These are phyloP conservation scores for Drosophila meridiana DNA, from an alignment of 2,888 invertebrate genomes.

Conservation along the genomic window DNA sequence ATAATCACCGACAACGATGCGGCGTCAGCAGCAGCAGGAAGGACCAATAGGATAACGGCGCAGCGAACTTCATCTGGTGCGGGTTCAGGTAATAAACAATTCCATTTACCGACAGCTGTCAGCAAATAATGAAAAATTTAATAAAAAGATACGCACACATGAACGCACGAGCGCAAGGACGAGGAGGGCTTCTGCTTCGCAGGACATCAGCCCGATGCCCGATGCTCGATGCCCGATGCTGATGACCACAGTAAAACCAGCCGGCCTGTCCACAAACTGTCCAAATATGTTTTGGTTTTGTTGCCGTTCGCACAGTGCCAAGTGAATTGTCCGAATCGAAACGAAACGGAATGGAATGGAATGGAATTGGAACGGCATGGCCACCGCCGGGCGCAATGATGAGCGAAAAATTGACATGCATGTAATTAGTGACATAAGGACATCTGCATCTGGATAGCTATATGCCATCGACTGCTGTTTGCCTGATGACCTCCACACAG, in stretches of 20 bases:
- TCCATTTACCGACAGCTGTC: conserved; percentile 82
- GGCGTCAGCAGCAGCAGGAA: conserved; percentile 9
- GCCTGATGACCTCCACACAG: conserved; percentile 25
- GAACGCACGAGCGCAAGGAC: conserved; percentile 5
- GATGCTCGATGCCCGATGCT: neutral
- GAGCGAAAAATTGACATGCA: conserved; percentile 81
- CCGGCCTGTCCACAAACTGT: conserved; percentile 73
- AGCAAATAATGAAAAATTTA: conserved; percentile 81
- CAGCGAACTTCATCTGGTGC: conserved; percentile 12
- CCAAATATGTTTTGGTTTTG: conserved; percentile 78
- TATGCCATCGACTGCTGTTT: conserved; percentile 20
- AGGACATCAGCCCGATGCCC: no score
- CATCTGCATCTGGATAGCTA: conserved; percentile 36
- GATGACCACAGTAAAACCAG: conserved; percentile 40
- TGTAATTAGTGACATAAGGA: conserved; percentile 79
- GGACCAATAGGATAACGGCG: conserved; percentile 3
- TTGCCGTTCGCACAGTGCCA: conserved; percentile 24
- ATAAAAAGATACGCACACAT: conserved; percentile 64
- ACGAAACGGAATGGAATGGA: conserved; percentile 27
- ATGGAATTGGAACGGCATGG: conserved; percentile 25
- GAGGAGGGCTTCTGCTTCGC: neutral
- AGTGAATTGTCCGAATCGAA: conserved; percentile 41
- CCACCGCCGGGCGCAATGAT: conserved; percentile 65
- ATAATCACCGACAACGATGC: conserved; percentile 70
- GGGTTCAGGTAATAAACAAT: conserved; percentile 75